These are phyloP conservation scores for Xiphorhynchus erythropygius DNA, from an alignment of 2,797 vertebrate species.

Conservation along the genomic window DNA sequence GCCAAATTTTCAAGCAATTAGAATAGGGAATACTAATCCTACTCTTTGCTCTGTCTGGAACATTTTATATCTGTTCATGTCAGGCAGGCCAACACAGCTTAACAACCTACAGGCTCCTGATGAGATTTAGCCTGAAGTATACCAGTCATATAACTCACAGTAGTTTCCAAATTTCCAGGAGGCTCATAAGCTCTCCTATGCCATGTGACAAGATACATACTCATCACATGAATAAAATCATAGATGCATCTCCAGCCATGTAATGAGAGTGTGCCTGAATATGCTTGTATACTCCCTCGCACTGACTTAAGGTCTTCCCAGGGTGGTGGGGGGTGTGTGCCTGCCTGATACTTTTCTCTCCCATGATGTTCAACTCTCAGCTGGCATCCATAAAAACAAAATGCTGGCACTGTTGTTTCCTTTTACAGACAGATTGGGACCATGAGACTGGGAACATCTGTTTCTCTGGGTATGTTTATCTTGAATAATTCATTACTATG, in stretches of 20 bases:
- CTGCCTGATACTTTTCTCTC: not conserved
- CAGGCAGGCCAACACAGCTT: not conserved
- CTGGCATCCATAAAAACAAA: not conserved
- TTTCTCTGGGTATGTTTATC: not conserved
- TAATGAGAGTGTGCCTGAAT: not conserved
- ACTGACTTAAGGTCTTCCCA: not conserved
- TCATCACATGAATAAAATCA: not conserved
- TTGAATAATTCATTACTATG: slow-evolving; percentile 20
- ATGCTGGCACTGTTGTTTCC: not conserved
- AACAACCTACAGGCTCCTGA: not conserved
- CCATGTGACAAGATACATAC: not conserved
- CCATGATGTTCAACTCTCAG: not conserved
- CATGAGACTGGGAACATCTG: not conserved
- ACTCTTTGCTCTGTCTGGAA: not conserved
- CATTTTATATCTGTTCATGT: not conserved
- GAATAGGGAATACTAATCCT: not conserved
- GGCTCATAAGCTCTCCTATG: not conserved
- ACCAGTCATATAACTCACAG: not conserved
- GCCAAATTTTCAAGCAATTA: not conserved
- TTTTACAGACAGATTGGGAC: not conserved
- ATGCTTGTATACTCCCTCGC: not conserved
- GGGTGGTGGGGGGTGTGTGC: not conserved
- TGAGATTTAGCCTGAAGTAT: not conserved
- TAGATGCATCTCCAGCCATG: not conserved
- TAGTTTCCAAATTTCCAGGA: not conserved